Evolutionary conservation across 2,888 invertebrate species (phyloP).

Genomic region (Creontiades dilutus): DNA sequence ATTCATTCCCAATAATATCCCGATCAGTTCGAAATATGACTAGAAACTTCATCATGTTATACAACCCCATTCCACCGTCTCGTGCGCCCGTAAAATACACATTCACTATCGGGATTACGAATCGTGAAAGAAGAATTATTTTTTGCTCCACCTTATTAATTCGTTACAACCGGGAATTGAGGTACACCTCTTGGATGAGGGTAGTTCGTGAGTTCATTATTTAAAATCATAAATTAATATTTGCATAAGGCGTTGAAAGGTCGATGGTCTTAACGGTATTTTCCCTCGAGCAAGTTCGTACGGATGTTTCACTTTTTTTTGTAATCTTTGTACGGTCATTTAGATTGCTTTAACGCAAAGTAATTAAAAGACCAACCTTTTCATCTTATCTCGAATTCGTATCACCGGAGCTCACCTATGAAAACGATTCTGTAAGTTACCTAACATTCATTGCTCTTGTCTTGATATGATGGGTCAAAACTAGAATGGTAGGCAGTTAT

Average conservation of each 20-base stretch:
- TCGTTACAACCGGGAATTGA: background rate
- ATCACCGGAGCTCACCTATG: too few relatives aligned
- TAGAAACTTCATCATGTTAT: background rate
- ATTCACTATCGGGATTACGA: slow-evolving; percentile 26
- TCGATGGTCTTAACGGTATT: background rate
- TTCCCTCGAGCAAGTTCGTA: background rate
- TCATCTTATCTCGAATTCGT: too few relatives aligned
- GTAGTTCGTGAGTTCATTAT: slow-evolving; percentile 44
- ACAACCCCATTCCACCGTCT: background rate
- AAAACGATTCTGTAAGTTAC: too few relatives aligned
- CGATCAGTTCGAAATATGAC: slow-evolving; percentile 25
- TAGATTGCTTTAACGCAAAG: too few relatives aligned
- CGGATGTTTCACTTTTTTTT: too few relatives aligned
- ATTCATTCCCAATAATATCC: slow-evolving; percentile 16
- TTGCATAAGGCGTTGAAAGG: slow-evolving; percentile 38
- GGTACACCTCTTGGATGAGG: background rate
- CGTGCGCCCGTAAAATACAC: slow-evolving; percentile 10
- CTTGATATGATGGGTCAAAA: too few relatives aligned
- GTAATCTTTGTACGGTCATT: too few relatives aligned
- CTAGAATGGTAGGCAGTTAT: too few relatives aligned
- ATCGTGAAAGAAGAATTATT: slow-evolving; percentile 40
- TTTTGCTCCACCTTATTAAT: slow-evolving; percentile 38
- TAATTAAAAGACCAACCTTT: too few relatives aligned
- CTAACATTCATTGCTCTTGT: too few relatives aligned
- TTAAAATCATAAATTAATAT: slow-evolving; percentile 41